Conservation (phyloP, 2,113 vertebrate genomes). For the Megaceryle maxima region DNA sequence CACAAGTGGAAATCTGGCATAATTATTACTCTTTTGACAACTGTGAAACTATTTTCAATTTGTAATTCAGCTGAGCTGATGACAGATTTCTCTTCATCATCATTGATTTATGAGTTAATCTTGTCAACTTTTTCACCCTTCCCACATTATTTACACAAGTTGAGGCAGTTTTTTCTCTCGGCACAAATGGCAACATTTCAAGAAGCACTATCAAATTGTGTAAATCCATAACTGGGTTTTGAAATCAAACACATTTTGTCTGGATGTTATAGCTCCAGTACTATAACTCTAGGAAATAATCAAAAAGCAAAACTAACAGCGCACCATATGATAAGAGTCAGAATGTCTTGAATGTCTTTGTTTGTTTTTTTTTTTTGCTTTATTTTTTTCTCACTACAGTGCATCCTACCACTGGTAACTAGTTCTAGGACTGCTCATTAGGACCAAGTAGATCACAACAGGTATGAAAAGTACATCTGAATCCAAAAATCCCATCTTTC, state of each 20-base stretch:
- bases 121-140: not conserved
- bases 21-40: slow-evolving; percentile 13
- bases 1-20: not conserved
- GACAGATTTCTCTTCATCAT: slow-evolving; percentile 19
- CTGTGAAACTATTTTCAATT: not conserved
- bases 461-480: not conserved
- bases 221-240: not conserved
- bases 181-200: not conserved
- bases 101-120: slow-evolving; percentile 30
- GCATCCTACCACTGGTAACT: not conserved
- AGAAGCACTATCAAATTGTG: not conserved
- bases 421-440: not conserved
- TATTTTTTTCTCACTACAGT: not conserved
- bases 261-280: not conserved
- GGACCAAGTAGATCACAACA: not conserved
- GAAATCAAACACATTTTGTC: not conserved
- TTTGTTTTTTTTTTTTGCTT: not conserved
- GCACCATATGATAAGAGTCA: not conserved
- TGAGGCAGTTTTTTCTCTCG: not conserved
- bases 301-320: not conserved
- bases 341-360: not conserved
- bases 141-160: not conserved
- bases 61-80: not conserved
- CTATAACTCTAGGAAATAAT: not conserved
- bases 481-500: not conserved